phyloP scores from a whole-genome alignment of 2,797 vertebrate species.

The Halcyon leucocephala region DNA sequence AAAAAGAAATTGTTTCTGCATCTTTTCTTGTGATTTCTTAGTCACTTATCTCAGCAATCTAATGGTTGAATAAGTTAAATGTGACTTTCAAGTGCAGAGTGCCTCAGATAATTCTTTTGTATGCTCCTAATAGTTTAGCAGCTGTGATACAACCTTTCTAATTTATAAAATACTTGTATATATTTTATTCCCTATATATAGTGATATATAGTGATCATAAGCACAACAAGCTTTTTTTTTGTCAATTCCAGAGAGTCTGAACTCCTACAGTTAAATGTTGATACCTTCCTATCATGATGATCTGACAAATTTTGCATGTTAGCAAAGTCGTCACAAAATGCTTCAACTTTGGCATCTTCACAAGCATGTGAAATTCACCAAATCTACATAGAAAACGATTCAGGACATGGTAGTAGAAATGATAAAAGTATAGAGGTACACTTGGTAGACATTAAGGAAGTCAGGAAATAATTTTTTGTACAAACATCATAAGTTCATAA shows the following conservation, averaged over 20 bases:
- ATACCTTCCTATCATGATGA: background rate
- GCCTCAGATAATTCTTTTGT: constrained; percentile 22
- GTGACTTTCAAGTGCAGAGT: constrained; percentile 34
- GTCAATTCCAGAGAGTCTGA: background rate
- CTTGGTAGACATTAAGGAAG: background rate
- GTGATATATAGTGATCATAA: background rate
- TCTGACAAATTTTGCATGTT: background rate
- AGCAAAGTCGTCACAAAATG: background rate
- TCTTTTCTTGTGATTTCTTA: constrained; percentile 28
- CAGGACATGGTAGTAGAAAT: background rate
- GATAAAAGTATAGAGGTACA: background rate
- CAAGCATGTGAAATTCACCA: background rate
- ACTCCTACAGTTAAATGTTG: background rate
- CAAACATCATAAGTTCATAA: background rate
- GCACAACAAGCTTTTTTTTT: background rate
- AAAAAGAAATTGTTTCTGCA: constrained; percentile 32
- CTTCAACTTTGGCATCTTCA: background rate
- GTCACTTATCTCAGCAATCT: constrained; percentile 13
- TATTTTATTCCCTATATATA: background rate
- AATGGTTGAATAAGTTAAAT: constrained; percentile 39
- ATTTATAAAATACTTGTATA: background rate
- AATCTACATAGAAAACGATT: background rate
- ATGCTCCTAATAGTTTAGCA: background rate
- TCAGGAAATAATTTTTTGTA: background rate
- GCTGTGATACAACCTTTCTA: background rate